Evolutionary conservation across 1,140 invertebrate species (phyloP).

Genomic region (Centruroides vittatus): DNA sequence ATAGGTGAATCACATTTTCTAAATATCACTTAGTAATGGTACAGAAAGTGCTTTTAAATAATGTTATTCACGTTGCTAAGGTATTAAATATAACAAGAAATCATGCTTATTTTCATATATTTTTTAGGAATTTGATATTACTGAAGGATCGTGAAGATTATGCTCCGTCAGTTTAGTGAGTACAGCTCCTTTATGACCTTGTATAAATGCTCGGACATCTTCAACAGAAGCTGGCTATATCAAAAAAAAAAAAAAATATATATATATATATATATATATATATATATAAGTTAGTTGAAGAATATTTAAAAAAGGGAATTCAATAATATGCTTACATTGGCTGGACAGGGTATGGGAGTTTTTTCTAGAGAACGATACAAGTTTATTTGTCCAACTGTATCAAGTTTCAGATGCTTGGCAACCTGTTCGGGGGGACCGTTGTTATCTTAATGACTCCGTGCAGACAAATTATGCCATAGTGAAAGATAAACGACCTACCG

Average conservation of each 20-base stretch:
- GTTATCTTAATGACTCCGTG: too few relatives aligned
- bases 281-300: too few relatives aligned
- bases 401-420: slow-evolving; percentile 15
- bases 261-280: too few relatives aligned
- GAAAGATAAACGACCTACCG: slow-evolving; percentile 9
- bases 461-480: background rate
- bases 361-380: slow-evolving; percentile 11
- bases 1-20: too few relatives aligned
- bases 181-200: slow-evolving; percentile 7
- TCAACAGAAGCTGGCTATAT: slow-evolving; percentile 11
- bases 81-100: too few relatives aligned
- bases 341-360: slow-evolving; percentile 9
- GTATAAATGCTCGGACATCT: slow-evolving; percentile 16
- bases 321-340: slow-evolving; percentile 6
- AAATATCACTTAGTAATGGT: too few relatives aligned
- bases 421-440: slow-evolving; percentile 5
- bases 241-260: background rate
- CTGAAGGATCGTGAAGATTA: slow-evolving; percentile 15
- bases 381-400: slow-evolving; percentile 14
- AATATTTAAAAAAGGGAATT: background rate
- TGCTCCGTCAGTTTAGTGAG: slow-evolving; percentile 15
- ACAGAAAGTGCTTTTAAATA: too few relatives aligned
- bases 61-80: too few relatives aligned
- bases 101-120: too few relatives aligned
- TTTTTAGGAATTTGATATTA: background rate